Base-by-base conservation (phyloP, 2,888 invertebrate genomes). In the Erynnis tages region DNA sequence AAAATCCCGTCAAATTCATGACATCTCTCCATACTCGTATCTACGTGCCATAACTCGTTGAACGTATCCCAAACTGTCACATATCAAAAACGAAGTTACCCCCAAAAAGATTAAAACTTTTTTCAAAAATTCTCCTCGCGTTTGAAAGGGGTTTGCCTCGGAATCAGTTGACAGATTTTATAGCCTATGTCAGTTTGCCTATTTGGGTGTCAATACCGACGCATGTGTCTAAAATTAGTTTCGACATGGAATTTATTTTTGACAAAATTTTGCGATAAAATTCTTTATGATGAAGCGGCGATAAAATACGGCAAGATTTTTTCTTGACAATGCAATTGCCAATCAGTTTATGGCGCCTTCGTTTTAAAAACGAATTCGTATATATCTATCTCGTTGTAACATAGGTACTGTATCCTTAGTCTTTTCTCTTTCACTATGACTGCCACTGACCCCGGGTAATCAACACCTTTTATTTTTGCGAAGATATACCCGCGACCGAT, bases 81-180 rank as follows among this genome's bases (percentile, higher is more conserved):
- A 41, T 44, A 32, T 49, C 48, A 48, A 38, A 30, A 48, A 48
- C 30, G 40, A 49, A 49, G 40, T 49, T 32, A 30, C 13, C 25
- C 40, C 17, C 16, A 40, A 49, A 45, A 45, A 34, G 25, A 25
- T 13, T 14, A 45, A 45, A 44, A 45, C 14, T n/a, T 10, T 48
- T 23, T 40, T n/a, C 11, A 41, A 48, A 49, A 48, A 48, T 44
- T 6, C 17, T 23, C 40, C 11, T 16, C 29, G 21, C 13, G 1
- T 17, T 25, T 49, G 40, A 49, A 41, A 40, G 48, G 35, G 40
- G 48, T 41, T 40, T 40, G 30, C 4, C 25, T 14, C 11, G 48
- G 48, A 32, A 23, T 40, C 40, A 30, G 38, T 14, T 48, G 46
- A 46, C 35, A 40, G 48, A 48, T 40, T 48, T 40, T 32, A 40